Base-by-base conservation (phyloP, 2,797 vertebrate species). In the Enteromius paludinosus region DNA sequence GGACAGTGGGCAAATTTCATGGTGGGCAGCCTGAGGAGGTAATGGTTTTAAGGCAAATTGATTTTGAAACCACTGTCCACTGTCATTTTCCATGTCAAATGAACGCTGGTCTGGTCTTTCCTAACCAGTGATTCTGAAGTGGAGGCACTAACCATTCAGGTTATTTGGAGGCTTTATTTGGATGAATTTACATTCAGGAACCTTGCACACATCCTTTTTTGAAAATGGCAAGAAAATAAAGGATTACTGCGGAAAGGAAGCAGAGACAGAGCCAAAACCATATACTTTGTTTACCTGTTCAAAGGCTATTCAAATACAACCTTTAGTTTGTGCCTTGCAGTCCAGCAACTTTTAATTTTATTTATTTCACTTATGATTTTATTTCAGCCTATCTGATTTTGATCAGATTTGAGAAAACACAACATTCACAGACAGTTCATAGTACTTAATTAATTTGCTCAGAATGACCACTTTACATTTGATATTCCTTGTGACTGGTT, bases 51-150 rank as follows among this genome's bases (percentile, higher is more conserved):
- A 92, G 94, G 93, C 93, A 91, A 95, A 89, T 92, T 92, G 92
- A 93, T 91, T 90, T 92, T 92, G 89, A 91, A 93, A 94, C 93
- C 93, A 92, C 94, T 87, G 87, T 81, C 93, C 93, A 92, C 93
- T 88, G 87, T 78, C 86, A 89, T 89, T 95, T 95, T 95, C 91
- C 94, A 94, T 95, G 90, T 89, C 95, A 95, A 95, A 95, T 94
- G 88, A 91, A 88, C 90, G 89, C 75, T 91, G 93, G 90, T 23
- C 54, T 87, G 85, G 86, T 85, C 87, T 93, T 94, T 94, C 93
- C 93, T 93, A 92, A 90, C 87, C 90, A 62, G 61, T 91, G 91
- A 89, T 87, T 90, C 62, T 89, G 85, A 90, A 86, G 88, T 49
- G 86, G 89, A 74, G 90, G 89, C 84, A 87, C 84, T 72, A 71